phyloP scores from a whole-genome alignment of 2,888 invertebrate species.

The Dilophus febrilis region DNA sequence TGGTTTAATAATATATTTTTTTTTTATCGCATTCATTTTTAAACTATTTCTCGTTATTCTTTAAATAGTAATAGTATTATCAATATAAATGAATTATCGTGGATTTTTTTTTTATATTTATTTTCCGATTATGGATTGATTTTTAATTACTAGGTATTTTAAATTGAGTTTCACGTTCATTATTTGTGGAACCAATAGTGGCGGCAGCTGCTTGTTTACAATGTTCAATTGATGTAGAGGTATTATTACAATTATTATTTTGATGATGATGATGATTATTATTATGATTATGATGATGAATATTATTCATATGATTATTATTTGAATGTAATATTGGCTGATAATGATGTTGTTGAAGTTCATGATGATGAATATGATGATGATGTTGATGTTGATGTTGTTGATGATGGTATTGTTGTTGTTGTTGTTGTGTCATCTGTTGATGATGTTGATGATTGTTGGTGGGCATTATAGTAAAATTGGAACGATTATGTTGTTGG shows the following conservation, averaged over 20 bases:
- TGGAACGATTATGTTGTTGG: conserved; percentile 2
- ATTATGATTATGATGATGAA: background rate
- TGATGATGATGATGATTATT: background rate
- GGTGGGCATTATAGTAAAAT: conserved; percentile 4
- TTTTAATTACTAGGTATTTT: conserved; percentile 14
- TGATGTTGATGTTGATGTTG: conserved; percentile 1
- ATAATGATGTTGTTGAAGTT: background rate
- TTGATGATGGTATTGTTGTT: conserved; percentile 9
- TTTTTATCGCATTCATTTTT: no score
- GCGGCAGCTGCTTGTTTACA: conserved; percentile 15
- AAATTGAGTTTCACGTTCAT: conserved; percentile 12
- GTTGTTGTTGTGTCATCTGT: conserved; percentile 11
- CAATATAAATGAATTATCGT: no score
- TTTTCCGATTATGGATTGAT: background rate
- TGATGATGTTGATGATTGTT: conserved; percentile 4
- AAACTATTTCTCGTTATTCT: no score
- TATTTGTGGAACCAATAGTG: conserved; percentile 12
- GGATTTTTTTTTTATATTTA: no score
- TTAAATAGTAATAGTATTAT: no score
- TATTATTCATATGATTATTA: background rate
- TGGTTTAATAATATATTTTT: no score
- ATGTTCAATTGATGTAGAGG: conserved; percentile 5
- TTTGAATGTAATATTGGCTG: background rate
- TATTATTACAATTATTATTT: background rate
- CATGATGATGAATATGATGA: conserved; percentile 7